Evolutionary conservation across 2,113 vertebrate genomes (phyloP).

Genomic region (Lycaon pictus): DNA sequence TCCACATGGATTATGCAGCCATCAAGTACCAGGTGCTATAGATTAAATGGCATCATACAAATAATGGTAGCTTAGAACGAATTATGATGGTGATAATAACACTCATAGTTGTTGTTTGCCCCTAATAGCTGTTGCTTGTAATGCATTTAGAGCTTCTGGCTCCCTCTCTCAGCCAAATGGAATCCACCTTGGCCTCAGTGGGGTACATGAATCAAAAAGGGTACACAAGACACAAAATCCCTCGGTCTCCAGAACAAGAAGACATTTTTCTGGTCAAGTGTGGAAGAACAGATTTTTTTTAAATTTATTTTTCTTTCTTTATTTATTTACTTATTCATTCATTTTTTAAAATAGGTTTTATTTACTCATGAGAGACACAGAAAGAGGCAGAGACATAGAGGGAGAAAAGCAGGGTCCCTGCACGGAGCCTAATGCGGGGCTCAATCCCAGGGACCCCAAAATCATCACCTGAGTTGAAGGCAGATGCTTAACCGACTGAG

Average conservation of each 20-base stretch:
- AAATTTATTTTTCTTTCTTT: background rate
- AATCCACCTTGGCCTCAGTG: background rate
- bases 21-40: too few species aligned
- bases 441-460: background rate
- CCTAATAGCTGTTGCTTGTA: background rate
- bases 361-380: background rate
- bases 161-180: background rate
- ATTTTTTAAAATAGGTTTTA: background rate
- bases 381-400: background rate
- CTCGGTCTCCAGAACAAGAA: background rate
- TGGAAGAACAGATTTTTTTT: background rate
- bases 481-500: background rate
- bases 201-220: background rate
- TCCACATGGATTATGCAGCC: background rate
- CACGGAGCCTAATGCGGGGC: rapidly evolving
- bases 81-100: background rate
- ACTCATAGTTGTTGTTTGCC: background rate
- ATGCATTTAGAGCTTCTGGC: background rate
- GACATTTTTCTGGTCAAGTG: background rate
- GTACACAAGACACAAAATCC: background rate
- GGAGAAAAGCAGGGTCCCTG: background rate
- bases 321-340: background rate
- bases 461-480: background rate
- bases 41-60: background rate
- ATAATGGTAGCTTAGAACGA: background rate